phyloP scores from a whole-genome alignment of 2,888 invertebrate species.

The Dryobota labecula region DNA sequence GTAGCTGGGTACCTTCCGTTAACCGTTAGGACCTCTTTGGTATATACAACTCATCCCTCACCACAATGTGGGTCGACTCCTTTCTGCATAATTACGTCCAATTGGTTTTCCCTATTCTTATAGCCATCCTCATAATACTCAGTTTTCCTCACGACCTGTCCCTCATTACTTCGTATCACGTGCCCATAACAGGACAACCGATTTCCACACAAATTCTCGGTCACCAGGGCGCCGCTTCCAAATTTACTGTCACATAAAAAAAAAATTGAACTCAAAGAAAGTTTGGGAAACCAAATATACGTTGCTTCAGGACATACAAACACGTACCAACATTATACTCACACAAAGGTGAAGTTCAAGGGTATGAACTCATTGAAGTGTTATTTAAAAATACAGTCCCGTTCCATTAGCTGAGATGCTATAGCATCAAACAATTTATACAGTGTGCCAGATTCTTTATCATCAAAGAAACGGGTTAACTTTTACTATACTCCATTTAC shows the following conservation, averaged over 20 bases:
- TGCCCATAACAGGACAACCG: background rate
- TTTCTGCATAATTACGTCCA: no score
- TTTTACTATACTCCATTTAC: no score
- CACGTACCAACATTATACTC: background rate
- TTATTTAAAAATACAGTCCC: constrained; percentile 7
- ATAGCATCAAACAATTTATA: constrained; percentile 2
- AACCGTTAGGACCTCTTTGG: no score
- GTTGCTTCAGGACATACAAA: background rate
- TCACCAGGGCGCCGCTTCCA: background rate
- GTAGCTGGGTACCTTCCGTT: no score
- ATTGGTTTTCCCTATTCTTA: no score
- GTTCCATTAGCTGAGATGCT: constrained; percentile 17
- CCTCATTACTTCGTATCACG: background rate
- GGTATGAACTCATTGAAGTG: constrained; percentile 11
- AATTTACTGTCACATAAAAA: background rate
- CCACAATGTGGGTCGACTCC: no score
- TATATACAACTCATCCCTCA: no score
- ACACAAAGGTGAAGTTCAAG: constrained; percentile 2
- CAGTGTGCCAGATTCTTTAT: background rate
- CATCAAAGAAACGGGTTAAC: background rate
- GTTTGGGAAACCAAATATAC: background rate
- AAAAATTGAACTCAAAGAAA: background rate
- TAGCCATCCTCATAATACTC: no score
- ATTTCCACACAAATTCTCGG: constrained; percentile 2
- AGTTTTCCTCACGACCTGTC: background rate